These are phyloP conservation scores for Helicoverpa armigera DNA, from an alignment of 1,140 invertebrate species.

Conservation along the genomic window DNA sequence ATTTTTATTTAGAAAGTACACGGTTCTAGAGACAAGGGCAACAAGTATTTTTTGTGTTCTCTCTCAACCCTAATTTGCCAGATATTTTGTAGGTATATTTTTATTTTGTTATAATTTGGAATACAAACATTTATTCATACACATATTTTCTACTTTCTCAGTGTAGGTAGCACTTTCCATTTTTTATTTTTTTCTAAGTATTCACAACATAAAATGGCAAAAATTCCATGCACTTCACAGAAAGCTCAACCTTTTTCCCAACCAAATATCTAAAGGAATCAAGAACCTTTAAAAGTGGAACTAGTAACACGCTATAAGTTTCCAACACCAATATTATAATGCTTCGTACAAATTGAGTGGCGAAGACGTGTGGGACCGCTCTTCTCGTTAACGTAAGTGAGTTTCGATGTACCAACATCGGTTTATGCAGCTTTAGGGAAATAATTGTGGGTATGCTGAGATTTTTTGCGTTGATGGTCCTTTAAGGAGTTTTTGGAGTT, in stretches of 20 bases:
- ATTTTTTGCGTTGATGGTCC: constrained; percentile 20
- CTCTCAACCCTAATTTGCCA: no score
- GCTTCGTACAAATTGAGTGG: constrained; percentile 54
- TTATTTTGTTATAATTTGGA: no score
- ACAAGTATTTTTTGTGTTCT: no score
- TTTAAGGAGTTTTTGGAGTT: constrained; percentile 15
- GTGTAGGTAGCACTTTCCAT: no score
- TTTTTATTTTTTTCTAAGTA: no score
- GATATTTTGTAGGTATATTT: no score
- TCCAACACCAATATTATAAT: constrained; percentile 49
- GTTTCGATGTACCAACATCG: constrained; percentile 53
- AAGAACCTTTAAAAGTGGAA: constrained; percentile 45
- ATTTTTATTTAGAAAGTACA: no score
- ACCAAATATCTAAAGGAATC: background rate
- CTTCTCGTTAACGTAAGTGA: constrained; percentile 54
- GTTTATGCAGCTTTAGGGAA: constrained; percentile 31
- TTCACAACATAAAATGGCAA: no score
- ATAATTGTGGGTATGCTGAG: constrained; percentile 27
- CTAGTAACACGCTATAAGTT: constrained; percentile 46
- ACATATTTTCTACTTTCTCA: no score
- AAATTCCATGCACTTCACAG: background rate
- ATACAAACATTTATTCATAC: no score
- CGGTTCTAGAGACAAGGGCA: no score
- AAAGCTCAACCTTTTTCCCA: background rate
- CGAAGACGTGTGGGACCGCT: constrained; percentile 42